Evolutionary conservation across 2,888 invertebrate species (phyloP), one percentile per base, ranked within the genome.

Genomic region (Machimus atricapillus): DNA sequence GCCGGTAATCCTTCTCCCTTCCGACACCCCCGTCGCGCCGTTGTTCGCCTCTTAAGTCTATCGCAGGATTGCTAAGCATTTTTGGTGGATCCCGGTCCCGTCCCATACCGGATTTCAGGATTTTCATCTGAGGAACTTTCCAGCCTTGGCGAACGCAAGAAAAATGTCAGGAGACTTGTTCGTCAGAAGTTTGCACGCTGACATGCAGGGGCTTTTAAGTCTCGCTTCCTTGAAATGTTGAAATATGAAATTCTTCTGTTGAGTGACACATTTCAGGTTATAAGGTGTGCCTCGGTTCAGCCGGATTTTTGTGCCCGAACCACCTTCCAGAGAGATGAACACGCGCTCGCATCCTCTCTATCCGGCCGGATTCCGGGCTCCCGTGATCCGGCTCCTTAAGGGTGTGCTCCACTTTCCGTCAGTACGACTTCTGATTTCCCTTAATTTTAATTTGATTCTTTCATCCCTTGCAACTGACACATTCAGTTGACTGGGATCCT

Each of bases 151-250:
- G 31, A 52, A 31, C 52, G 16, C 8, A 46, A 79, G 27, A 83
- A 66, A 83, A 66, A 83, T 66, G 66, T 85, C 85, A 74, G 34
- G 85, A 46, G 85, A 85, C 85, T 85, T 73, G 85, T 74, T 85
- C 74, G 74, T 85, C 85, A 85, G 46, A 85, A 85, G 23, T 85
- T 85, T 46, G 73, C 40, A 46, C 52, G 74, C 85, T 74, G 74
- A 85, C 74, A 74, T 85, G 85, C 27, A 85, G 74, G 85, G 43
- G 85, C 85, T 85, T 74, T 73, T 85, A 85, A 85, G 85, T 85
- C 85, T 74, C 85, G 52, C 74, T 43, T 74, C 85, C 74, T 46
- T 27, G 74, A 74, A 74, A 46, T 74, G 85, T 85, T 85, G 74
- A 85, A 85, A 85, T 85, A 85, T 85, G 73, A 85, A 85, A 85